Base-by-base conservation (phyloP, 2,888 invertebrate species). In the Andrena hattorfiana region DNA sequence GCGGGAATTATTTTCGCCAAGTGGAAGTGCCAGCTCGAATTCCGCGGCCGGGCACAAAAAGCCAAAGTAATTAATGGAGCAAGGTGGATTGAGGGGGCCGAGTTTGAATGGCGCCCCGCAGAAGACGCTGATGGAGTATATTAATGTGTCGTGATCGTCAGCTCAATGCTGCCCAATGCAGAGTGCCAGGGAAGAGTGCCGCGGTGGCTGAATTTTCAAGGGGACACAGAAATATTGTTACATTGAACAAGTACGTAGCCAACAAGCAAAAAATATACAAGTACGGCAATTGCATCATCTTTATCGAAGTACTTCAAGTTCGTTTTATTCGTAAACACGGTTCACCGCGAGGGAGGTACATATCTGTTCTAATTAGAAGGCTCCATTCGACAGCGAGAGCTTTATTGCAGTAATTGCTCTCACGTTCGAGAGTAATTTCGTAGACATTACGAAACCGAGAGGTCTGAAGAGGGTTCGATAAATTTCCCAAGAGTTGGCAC, bases 1-100 rank as follows among this genome's bases (percentile, higher is more conserved):
- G 66, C 72, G 82, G 69, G 80, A 85, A 87, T 87, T 84, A 85
- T 87, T 87, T 87, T 87, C 82, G 67, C 81, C 69, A 75, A 54
- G 54, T 67, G 69, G 64, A 48, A 74, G 60, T 68, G 76, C 60
- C 54, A 68, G 56, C 51, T 56, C 66, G 69, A 54, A 81, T 79
- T 59, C 60, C 28, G 59, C 48, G 32, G 66, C 8, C 35, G 26
- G 71, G 13, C 28, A 32, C 67, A 79, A 69, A 81, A 76, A 70
- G 66, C 69, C 70, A 54, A 67, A 81, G 77, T 87, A 85, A 87
- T 87, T 87, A 87, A 87, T 76, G 87, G 48, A 64, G 71, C 60
- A 74, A 67, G 67, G 67, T 70, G 56, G 83, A 72, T 72, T 20
- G 78, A 74, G 63, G 63, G 48, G 64, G 77, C 20, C 23, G 49